Conservation (phyloP, 1,140 invertebrate genomes). For the Manduca sexta region DNA sequence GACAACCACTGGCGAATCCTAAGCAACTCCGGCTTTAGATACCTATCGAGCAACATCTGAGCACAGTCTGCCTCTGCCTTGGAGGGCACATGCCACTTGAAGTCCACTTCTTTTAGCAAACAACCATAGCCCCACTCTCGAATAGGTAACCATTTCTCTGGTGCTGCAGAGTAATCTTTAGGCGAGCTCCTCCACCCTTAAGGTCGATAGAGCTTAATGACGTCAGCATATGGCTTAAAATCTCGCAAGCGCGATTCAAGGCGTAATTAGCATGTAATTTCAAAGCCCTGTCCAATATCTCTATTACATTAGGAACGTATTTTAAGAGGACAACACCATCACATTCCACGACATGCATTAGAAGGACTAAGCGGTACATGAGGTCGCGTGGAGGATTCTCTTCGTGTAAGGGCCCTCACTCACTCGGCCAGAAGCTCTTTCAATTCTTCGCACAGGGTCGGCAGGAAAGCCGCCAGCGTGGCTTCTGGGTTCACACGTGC, state of each 20-base stretch:
- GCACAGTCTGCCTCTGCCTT: conserved; percentile 80
- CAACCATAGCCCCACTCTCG: conserved; percentile 88
- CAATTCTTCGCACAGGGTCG: conserved; percentile 77
- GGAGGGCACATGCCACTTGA: conserved; percentile 86
- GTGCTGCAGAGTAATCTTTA: conserved; percentile 76
- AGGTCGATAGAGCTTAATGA: conserved; percentile 71
- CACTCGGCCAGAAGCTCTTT: conserved; percentile 68
- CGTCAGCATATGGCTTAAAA: conserved; percentile 48
- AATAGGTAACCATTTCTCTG: conserved; percentile 83
- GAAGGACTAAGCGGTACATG: conserved; percentile 83
- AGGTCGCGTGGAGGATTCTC: conserved; percentile 87
- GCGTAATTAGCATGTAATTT: conserved; percentile 78
- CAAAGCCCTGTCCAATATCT: conserved; percentile 77
- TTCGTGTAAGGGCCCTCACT: conserved; percentile 75
- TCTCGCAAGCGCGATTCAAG: conserved; percentile 72
- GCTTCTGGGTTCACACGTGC: conserved; percentile 79
- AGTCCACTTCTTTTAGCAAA: conserved; percentile 77
- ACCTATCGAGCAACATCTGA: conserved; percentile 78
- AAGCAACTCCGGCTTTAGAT: conserved; percentile 70
- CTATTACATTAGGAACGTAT: conserved; percentile 76
- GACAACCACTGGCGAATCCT: conserved; percentile 43
- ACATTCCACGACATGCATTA: conserved; percentile 81
- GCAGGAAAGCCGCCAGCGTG: conserved; percentile 82
- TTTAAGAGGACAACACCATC: conserved; percentile 76
- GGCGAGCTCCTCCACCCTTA: conserved; percentile 76